These are phyloP conservation scores for Nemurella pictetii DNA, from an alignment of 2,888 invertebrate genomes.

Conservation along the genomic window DNA sequence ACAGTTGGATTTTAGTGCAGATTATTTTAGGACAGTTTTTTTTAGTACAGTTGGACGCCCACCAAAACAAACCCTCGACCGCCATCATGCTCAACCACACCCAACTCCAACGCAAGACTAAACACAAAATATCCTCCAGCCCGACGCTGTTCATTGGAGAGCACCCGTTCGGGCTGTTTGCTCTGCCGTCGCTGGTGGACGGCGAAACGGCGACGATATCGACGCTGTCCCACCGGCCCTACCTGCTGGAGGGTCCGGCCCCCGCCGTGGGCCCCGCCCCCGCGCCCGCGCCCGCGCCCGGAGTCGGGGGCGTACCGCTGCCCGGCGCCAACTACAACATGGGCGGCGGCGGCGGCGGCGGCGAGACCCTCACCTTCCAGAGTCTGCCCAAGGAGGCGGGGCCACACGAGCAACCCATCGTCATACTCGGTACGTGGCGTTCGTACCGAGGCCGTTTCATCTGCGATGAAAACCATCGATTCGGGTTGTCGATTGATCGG, in stretches of 20 bases:
- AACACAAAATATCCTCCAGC: constrained; percentile 61
- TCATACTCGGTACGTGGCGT: constrained; percentile 40
- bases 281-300: constrained; percentile 27
- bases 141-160: constrained; percentile 93
- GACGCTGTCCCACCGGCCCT: constrained; percentile 67
- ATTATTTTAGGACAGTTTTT: too few species aligned
- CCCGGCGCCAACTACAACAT: constrained; percentile 36
- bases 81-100: too few species aligned
- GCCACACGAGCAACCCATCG: constrained; percentile 31
- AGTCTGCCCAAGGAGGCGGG: constrained; percentile 37
- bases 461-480: too few species aligned
- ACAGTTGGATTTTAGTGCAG: too few species aligned
- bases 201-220: constrained; percentile 83
- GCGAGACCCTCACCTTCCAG: constrained; percentile 35
- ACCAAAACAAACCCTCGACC: too few species aligned
- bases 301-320: too few species aligned
- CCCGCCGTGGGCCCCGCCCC: too few species aligned
- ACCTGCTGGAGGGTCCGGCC: constrained; percentile 74
- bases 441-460: neutral
- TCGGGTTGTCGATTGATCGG: too few species aligned
- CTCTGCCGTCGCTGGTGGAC: constrained; percentile 89
- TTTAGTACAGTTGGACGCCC: too few species aligned
- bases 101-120: neutral
- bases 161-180: constrained; percentile 83
- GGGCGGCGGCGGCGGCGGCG: too few species aligned